Evolutionary conservation across 2,888 invertebrate species (phyloP).

Genomic region (Epinotia bilunana): DNA sequence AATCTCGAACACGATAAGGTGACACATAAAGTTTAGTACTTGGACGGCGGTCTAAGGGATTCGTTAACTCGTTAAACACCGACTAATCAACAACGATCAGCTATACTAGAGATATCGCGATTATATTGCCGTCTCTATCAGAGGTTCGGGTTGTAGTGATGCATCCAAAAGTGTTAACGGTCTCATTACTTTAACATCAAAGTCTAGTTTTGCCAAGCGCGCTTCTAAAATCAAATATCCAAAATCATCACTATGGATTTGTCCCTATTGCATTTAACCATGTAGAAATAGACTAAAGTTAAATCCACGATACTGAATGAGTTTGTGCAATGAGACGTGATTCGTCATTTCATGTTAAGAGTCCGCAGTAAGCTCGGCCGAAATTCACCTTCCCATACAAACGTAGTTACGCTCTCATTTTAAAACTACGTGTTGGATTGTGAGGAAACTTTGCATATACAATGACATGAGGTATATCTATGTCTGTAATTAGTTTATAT

Average conservation of each 20-base stretch:
- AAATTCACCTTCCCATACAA: too few relatives aligned
- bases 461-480: too few relatives aligned
- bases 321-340: slow-evolving; percentile 29
- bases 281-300: neutral
- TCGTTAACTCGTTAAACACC: too few relatives aligned
- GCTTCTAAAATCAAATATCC: neutral
- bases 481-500: too few relatives aligned
- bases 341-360: neutral
- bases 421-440: too few relatives aligned
- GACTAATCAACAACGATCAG: neutral
- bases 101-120: neutral
- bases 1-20: slow-evolving; percentile 8
- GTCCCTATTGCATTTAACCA: neutral
- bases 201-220: neutral
- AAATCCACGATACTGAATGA: neutral
- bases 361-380: too few relatives aligned
- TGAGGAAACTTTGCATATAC: too few relatives aligned
- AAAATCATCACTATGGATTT: neutral
- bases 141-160: neutral
- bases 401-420: too few relatives aligned
- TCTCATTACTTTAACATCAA: neutral
- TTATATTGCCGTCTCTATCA: neutral
- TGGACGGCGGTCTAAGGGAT: slow-evolving; percentile 26
- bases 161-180: neutral
- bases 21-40: slow-evolving; percentile 13